Evolutionary conservation across 2,113 vertebrate genomes (phyloP).

Genomic region (Peromyscus maniculatus): DNA sequence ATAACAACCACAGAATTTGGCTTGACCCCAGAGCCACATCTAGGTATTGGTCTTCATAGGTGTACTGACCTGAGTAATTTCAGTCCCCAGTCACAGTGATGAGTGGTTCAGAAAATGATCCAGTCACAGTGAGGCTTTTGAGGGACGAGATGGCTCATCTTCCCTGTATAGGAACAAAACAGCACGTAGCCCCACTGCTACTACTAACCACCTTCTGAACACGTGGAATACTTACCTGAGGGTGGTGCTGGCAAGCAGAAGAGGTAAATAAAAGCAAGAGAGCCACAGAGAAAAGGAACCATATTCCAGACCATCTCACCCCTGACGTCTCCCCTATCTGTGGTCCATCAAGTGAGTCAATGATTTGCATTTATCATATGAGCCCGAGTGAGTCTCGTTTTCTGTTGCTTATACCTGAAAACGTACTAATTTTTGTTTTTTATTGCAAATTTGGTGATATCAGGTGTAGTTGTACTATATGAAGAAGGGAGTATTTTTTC

Average conservation of each 20-base stretch:
- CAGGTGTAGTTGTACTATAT: not conserved
- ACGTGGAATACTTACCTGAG: conserved; percentile 13
- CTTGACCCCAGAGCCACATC: not conserved
- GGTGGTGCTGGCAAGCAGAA: conserved; percentile 37
- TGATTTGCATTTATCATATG: conserved; percentile 55
- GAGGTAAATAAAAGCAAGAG: conserved; percentile 41
- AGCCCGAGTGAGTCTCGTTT: conserved; percentile 44
- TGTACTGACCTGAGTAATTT: conserved; percentile 56
- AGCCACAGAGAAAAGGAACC: conserved; percentile 49
- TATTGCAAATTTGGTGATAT: not conserved
- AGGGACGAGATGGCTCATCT: conserved; percentile 33
- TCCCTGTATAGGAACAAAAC: conserved; percentile 58
- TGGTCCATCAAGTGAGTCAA: conserved; percentile 56
- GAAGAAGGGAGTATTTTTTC: conserved; percentile 31
- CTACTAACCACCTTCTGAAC: conserved; percentile 35
- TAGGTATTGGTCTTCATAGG: conserved; percentile 42
- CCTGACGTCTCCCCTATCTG: not conserved
- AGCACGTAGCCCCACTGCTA: not conserved
- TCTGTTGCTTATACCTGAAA: conserved; percentile 48
- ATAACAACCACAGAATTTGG: not conserved
- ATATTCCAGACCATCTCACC: conserved; percentile 31
- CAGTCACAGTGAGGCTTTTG: conserved; percentile 49
- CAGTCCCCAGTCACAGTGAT: not conserved
- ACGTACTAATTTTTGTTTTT: conserved; percentile 40
- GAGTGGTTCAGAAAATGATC: conserved; percentile 49